Base-by-base conservation (phyloP, 53 echinoderm and acorn worm species). In the Patiria pectinifera region DNA sequence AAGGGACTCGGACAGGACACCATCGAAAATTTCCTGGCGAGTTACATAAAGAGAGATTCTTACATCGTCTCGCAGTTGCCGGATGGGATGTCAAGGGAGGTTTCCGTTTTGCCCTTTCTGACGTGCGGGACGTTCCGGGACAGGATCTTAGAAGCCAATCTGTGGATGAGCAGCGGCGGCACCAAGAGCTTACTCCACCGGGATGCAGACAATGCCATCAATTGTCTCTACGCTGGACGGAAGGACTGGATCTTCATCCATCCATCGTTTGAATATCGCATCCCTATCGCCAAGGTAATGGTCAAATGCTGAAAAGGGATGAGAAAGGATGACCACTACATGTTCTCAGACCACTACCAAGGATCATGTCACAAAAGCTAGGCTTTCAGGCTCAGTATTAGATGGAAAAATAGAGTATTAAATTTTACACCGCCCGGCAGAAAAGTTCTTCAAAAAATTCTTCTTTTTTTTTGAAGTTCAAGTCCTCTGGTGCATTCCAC, bases 51-150 rank as follows among this genome's bases (percentile, higher is more conserved):
- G 7, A 93, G 83, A 43, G 93, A 97, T 77, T 84, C 92, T 6
- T 97, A 98, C 83, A 84, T 98, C 15, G 98, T 98, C 24, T 98
- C 98, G 0, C 95, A 99, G 90, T 91, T 97, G 48, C 99, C 99
- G 10, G 93, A 96, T 12, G 95, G 95, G 2, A 92, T 99, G 95
- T 78, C 93, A 8, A 85, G 72, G 2, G 93, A 96, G 69, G 95
- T 97, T 59, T 71, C 83, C 9, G 97, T 97, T 19, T 84, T 95
- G 45, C 97, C 97, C 0, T 95, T 97, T 92, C 86, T 98, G 79
- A 95, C 94, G 49, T 98, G 98, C 82, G 98, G 98, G 3, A 98
- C 97, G 5, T 97, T 98, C 63, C 77, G 89, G 47, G 89, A 97
- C 24, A 91, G 96, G 45, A 93, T 98, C 74, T 59, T 97, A 19